These are phyloP conservation scores for Galeopterus variegatus DNA, from an alignment of 2,113 vertebrate species.

Conservation along the genomic window DNA sequence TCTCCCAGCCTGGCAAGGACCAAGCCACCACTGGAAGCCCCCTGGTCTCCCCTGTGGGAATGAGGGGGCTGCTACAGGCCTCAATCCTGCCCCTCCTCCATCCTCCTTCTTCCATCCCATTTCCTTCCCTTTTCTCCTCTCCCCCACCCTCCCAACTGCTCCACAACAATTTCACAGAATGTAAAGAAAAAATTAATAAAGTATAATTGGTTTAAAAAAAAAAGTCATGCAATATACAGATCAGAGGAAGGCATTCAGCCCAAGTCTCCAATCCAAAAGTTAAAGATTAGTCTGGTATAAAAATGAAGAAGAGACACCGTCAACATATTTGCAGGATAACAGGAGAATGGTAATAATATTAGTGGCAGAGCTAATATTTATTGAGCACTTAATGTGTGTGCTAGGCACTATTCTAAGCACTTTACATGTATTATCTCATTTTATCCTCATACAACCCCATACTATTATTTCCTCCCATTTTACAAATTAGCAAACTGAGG, in stretches of 20 bases:
- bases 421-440: background rate
- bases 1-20: too few relatives aligned
- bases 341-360: background rate
- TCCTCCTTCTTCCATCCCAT: too few relatives aligned
- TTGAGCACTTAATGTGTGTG: background rate
- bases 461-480: background rate
- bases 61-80: too few relatives aligned
- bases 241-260: background rate
- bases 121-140: too few relatives aligned
- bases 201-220: too few relatives aligned
- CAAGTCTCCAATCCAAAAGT: background rate
- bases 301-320: background rate
- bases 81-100: too few relatives aligned
- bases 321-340: background rate
- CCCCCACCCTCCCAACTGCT: too few relatives aligned
- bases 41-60: too few relatives aligned
- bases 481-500: slow-evolving; percentile 3
- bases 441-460: background rate
- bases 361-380: background rate
- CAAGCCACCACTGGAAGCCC: too few relatives aligned
- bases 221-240: background rate
- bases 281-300: background rate
- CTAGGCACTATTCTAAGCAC: background rate
- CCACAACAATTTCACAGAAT: too few relatives aligned
- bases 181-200: too few relatives aligned